A percentile compares a stretch with the other conserved stretches of the same genome.
Conservation (phyloP, 1,140 invertebrate genomes). For the Drosophila obscura region DNA sequence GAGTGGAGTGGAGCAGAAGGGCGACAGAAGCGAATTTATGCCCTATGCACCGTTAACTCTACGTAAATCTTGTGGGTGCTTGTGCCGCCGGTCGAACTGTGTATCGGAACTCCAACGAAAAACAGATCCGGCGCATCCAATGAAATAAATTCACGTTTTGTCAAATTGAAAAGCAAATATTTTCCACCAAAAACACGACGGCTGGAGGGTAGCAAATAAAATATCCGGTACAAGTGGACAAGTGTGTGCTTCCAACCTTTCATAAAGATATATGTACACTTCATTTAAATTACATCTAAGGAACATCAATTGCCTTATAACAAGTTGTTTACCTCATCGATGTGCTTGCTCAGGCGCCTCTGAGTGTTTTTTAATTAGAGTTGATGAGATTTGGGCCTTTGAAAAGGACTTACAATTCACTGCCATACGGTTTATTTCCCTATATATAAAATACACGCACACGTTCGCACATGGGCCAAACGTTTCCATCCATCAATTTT, state of each 20-base stretch:
- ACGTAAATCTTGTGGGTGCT: slow-evolving; percentile 51
- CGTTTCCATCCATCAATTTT: no score
- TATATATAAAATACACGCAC: not conserved
- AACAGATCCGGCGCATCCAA: slow-evolving; percentile 40
- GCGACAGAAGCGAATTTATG: slow-evolving; percentile 54
- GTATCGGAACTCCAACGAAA: slow-evolving; percentile 32
- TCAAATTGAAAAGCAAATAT: slow-evolving; percentile 45
- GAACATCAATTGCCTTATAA: slow-evolving; percentile 24
- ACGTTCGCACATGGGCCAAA: no score
- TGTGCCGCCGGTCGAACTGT: slow-evolving; percentile 5
- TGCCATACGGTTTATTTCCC: not conserved
- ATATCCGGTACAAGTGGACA: slow-evolving; percentile 15
- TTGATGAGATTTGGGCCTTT: slow-evolving; percentile 7
- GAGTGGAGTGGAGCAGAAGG: not conserved
- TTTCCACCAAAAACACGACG: slow-evolving; percentile 36
- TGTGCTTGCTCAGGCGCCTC: no score
- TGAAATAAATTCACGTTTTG: slow-evolving; percentile 70
- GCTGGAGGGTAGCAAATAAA: slow-evolving; percentile 19
- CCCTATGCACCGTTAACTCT: slow-evolving; percentile 70
- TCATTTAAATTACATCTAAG: slow-evolving; percentile 16
- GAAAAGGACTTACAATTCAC: slow-evolving; percentile 6
- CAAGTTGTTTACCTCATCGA: slow-evolving; percentile 11
- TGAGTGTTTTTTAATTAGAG: slow-evolving; percentile 14
- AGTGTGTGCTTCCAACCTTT: slow-evolving; percentile 14
- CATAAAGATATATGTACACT: slow-evolving; percentile 5